phyloP scores from a whole-genome alignment of 2,888 invertebrate species.

The Plagiodera versicolora region DNA sequence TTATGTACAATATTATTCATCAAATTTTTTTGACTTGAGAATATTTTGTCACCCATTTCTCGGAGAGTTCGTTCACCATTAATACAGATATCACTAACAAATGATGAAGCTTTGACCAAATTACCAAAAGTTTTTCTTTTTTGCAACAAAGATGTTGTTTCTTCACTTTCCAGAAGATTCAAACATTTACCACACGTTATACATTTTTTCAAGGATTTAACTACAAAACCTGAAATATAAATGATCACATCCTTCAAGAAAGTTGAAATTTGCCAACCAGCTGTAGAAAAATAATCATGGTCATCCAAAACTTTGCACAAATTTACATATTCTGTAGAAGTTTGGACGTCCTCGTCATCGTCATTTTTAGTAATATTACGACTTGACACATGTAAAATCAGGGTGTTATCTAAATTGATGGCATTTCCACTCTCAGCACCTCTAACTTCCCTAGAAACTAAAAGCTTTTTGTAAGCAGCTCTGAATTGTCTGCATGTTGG shows the following conservation, averaged over 20 bases:
- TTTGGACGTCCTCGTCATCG: conserved; percentile 2
- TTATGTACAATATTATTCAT: no score
- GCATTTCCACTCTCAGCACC: conserved; percentile 2
- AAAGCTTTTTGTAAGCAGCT: background rate
- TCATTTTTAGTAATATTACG: conserved; percentile 1
- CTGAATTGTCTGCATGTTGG: background rate
- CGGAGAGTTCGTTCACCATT: background rate
- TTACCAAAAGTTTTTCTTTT: conserved; percentile 2
- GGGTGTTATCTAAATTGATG: background rate
- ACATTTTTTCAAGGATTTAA: conserved; percentile 3
- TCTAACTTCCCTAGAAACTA: conserved; percentile 2
- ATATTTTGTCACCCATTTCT: background rate
- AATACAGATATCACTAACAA: background rate
- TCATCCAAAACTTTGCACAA: background rate
- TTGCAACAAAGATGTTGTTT: conserved; percentile 9
- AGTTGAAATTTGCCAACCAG: background rate
- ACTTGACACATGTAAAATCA: background rate
- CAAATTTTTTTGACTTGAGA: background rate
- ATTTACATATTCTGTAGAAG: background rate
- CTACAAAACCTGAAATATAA: conserved; percentile 10
- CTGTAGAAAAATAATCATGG: conserved; percentile 2
- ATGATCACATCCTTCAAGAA: background rate
- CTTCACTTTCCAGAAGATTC: background rate
- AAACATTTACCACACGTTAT: background rate
- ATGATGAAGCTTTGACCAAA: conserved; percentile 1